Base-by-base conservation (phyloP, 2,797 vertebrate species). In the Eulemur albifrons region DNA sequence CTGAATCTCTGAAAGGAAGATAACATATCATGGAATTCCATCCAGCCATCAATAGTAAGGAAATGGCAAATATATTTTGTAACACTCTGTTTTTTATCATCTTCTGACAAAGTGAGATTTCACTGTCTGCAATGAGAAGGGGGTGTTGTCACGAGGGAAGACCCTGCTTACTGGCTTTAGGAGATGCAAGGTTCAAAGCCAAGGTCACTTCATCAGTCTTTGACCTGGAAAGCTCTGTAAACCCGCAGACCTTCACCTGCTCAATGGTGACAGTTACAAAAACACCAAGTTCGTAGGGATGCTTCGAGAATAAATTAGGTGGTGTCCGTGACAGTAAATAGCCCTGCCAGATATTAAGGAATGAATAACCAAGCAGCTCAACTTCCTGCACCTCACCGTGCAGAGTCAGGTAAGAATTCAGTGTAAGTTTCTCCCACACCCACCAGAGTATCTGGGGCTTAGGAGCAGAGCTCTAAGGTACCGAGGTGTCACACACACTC, bases 1-100 rank as follows among this genome's bases (percentile, higher is more conserved):
- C 9, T 0, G 4, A 27, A 18, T 1, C 57, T 38, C 30, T 13
- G 70, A 40, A 38, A 52, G 59, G 52, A 85, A 59, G 25, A 17
- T 5, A 27, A 57, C 7, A 0, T 1, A 8, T 7, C 38, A 11
- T 0, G 4, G 38, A 7, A n/a, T n/a, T 43, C 21, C 35, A 1
- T 2, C 8, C 15, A 48, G 50, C 35, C 30, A 0, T 0, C 7
- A 12, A 70, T 0, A 59, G 50, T 10, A 20, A 32, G 27, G 32
- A 0, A 43, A 4, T 8, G 4, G 32, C 0, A 30, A 23, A 18
- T 45, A 18, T 45, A 67, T 4, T 27, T 0, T 17, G 8, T 18
- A 21, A 27, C 14, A 2, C 15, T 8, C 30, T 15, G 6, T 0
- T 10, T 38, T 32, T 6, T 0, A 11, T 25, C 27, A 25, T 48